Evolutionary conservation across 2,113 vertebrate genomes (phyloP).

Genomic region (Burhinus bistriatus): DNA sequence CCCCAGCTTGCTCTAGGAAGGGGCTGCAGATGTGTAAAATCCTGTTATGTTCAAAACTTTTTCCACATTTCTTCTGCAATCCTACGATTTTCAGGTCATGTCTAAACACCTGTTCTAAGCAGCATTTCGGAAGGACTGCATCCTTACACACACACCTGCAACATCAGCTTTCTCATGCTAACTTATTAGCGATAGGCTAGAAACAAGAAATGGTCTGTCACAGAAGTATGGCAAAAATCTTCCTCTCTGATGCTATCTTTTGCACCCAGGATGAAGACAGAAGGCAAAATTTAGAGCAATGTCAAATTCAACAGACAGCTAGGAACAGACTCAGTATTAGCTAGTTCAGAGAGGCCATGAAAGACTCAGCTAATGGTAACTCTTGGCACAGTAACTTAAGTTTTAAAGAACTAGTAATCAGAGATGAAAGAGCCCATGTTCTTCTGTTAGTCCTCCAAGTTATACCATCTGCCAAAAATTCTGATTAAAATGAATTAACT

Average conservation of each 20-base stretch:
- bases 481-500: background rate
- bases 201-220: background rate
- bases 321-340: background rate
- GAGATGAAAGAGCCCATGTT: background rate
- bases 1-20: background rate
- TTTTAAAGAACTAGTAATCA: background rate
- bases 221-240: background rate
- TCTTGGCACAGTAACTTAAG: background rate
- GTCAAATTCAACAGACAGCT: background rate
- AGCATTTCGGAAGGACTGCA: fast-evolving
- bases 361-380: background rate
- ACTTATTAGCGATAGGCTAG: background rate
- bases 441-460: background rate
- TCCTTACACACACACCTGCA: background rate
- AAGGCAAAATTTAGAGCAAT: background rate
- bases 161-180: background rate
- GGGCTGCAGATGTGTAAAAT: background rate
- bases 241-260: background rate
- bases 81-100: background rate
- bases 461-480: background rate
- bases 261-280: background rate
- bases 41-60: background rate
- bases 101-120: background rate
- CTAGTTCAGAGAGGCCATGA: background rate
- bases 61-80: background rate